Conservation (phyloP, 2,113 vertebrate species). For the Aphelocoma coerulescens region DNA sequence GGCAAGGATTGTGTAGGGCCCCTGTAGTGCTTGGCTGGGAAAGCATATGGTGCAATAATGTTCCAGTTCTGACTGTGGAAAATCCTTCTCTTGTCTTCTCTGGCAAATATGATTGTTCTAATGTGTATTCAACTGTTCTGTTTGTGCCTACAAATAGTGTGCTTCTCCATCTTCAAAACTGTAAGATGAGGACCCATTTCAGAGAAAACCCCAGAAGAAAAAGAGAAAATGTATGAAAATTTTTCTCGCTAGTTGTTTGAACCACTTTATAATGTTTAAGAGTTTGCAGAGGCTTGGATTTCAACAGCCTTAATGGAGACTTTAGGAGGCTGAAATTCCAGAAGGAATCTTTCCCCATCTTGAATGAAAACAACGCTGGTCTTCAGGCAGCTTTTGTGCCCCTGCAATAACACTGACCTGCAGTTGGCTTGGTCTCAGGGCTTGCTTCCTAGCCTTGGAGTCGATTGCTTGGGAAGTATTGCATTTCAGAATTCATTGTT, state of each 20-base stretch:
- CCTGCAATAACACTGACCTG: not conserved
- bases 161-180: not conserved
- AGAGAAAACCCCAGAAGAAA: not conserved
- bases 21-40: conserved; percentile 7
- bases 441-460: not conserved
- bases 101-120: not conserved
- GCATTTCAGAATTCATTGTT: not conserved
- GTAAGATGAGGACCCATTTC: not conserved
- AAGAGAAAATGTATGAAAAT: not conserved
- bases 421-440: not conserved
- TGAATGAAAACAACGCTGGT: not conserved
- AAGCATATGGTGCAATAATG: conserved; percentile 10
- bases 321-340: not conserved
- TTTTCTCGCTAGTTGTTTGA: not conserved
- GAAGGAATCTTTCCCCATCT: not conserved
- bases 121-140: not conserved
- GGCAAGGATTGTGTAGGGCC: not conserved
- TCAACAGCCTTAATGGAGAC: not conserved
- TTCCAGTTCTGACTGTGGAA: conserved; percentile 23
- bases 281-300: not conserved
- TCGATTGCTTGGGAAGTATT: not conserved
- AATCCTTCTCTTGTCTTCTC: not conserved
- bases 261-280: not conserved
- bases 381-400: not conserved
- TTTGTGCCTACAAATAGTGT: not conserved